phyloP scores from a whole-genome alignment of 2,113 vertebrate species.

The Fulmarus glacialis region DNA sequence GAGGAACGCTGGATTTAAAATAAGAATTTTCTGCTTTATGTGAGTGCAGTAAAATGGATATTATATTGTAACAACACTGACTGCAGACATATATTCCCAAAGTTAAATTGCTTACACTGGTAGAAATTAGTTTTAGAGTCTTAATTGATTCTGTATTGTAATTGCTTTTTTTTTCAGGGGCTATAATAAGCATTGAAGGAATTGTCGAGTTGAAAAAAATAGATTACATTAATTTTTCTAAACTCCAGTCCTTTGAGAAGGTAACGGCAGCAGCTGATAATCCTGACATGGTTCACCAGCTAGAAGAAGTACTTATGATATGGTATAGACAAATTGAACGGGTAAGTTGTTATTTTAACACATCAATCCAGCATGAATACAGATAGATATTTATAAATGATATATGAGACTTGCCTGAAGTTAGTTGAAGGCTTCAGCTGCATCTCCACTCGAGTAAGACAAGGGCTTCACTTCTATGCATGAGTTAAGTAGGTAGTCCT shows the following conservation, averaged over 20 bases:
- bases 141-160: background rate
- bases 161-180: constrained; percentile 49
- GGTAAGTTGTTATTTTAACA: constrained; percentile 55
- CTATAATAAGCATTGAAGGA: constrained; percentile 74
- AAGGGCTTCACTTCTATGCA: background rate
- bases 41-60: background rate
- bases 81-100: background rate
- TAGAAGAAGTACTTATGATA: constrained; percentile 80
- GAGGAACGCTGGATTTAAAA: background rate
- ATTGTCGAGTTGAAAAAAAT: constrained; percentile 74
- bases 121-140: background rate
- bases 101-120: background rate
- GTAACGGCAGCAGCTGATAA: constrained; percentile 75
- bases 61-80: background rate
- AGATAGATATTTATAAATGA: background rate
- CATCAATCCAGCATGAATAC: background rate
- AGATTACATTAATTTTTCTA: constrained; percentile 76
- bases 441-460: background rate
- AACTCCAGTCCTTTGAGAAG: constrained; percentile 74
- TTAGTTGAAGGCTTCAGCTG: background rate
- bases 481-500: background rate
- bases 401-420: background rate
- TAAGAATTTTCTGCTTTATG: background rate
- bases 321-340: constrained; percentile 86
- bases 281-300: constrained; percentile 71